Percentiles rank a stretch among this genome's conserved stretches.
phyloP scores from a whole-genome alignment of 1,140 invertebrate species.

The Bactericera cockerelli region DNA sequence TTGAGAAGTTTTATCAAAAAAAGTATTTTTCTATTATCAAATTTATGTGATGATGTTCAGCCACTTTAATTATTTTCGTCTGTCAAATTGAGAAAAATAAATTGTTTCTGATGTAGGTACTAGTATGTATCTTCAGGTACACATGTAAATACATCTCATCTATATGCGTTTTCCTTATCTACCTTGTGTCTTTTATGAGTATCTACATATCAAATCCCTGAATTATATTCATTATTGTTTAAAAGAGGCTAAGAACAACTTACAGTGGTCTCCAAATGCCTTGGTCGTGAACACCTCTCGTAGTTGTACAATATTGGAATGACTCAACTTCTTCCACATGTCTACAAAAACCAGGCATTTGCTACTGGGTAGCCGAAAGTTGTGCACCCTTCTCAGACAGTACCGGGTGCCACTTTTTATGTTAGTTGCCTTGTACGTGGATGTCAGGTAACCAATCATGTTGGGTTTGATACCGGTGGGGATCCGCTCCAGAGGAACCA shows the following conservation, averaged over 20 bases:
- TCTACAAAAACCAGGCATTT: slow-evolving; percentile 76
- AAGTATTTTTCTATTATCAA: too few relatives aligned
- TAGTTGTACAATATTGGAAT: slow-evolving; percentile 83
- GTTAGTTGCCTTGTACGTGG: slow-evolving; percentile 84
- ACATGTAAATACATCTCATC: too few relatives aligned
- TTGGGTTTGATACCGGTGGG: slow-evolving; percentile 35
- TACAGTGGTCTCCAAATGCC: slow-evolving; percentile 88
- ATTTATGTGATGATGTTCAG: too few relatives aligned
- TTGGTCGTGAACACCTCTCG: slow-evolving; percentile 90
- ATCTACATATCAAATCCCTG: too few relatives aligned
- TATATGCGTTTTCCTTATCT: too few relatives aligned
- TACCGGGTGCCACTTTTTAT: slow-evolving; percentile 71
- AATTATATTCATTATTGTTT: too few relatives aligned
- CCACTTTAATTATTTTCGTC: too few relatives aligned
- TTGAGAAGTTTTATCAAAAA: too few relatives aligned
- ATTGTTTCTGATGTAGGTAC: too few relatives aligned
- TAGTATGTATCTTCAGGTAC: too few relatives aligned
- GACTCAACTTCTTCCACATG: slow-evolving; percentile 83
- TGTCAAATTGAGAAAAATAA: too few relatives aligned
- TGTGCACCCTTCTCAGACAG: slow-evolving; percentile 78
- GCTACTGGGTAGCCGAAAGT: slow-evolving; percentile 60
- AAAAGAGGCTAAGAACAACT: slow-evolving; percentile 35
- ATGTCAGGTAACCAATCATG: slow-evolving; percentile 56
- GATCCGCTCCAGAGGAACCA: slow-evolving; percentile 35
- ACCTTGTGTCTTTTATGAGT: too few relatives aligned